Evolutionary conservation across 1,140 invertebrate species (phyloP).

Genomic region (Macrobrachium nipponense): DNA sequence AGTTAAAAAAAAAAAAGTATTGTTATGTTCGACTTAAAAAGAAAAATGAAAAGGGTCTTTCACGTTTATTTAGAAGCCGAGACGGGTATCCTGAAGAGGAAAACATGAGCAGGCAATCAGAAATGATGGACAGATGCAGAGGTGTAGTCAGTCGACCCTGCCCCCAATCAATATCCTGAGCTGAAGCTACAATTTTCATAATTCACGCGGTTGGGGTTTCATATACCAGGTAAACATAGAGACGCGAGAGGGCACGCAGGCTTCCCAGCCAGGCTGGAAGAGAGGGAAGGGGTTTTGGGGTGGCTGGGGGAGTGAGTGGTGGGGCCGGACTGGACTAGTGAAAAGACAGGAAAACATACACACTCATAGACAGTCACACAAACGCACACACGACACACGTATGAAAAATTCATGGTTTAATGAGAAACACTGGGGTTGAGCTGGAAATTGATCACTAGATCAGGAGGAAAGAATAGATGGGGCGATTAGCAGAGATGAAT

Average conservation of each 20-base stretch:
- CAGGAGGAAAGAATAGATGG: too few relatives aligned
- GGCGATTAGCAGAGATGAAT: too few relatives aligned
- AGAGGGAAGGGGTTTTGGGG: not conserved
- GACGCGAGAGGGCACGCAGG: not conserved
- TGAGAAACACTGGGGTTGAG: too few relatives aligned
- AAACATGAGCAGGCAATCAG: not conserved
- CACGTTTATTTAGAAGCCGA: too few relatives aligned
- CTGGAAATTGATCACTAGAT: too few relatives aligned
- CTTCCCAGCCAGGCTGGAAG: not conserved
- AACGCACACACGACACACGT: slow-evolving; percentile 6
- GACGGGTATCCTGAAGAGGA: not conserved
- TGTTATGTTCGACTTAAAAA: too few relatives aligned
- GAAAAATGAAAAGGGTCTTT: too few relatives aligned
- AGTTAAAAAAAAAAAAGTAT: too few relatives aligned
- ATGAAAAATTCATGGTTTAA: too few relatives aligned
- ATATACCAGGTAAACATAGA: slow-evolving; percentile 17
- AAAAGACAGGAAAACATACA: not conserved
- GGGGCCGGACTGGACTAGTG: not conserved
- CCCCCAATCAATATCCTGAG: slow-evolving; percentile 22
- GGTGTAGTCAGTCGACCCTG: not conserved
- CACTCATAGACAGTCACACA: not conserved
- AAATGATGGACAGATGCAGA: not conserved
- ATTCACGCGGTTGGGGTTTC: slow-evolving; percentile 13
- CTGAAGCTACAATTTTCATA: slow-evolving; percentile 12
- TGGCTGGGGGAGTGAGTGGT: not conserved